A percentile compares a stretch with the other conserved stretches of the same genome.
Conservation (phyloP, 2,113 vertebrate genomes). For the Urocynchramus pylzowi region DNA sequence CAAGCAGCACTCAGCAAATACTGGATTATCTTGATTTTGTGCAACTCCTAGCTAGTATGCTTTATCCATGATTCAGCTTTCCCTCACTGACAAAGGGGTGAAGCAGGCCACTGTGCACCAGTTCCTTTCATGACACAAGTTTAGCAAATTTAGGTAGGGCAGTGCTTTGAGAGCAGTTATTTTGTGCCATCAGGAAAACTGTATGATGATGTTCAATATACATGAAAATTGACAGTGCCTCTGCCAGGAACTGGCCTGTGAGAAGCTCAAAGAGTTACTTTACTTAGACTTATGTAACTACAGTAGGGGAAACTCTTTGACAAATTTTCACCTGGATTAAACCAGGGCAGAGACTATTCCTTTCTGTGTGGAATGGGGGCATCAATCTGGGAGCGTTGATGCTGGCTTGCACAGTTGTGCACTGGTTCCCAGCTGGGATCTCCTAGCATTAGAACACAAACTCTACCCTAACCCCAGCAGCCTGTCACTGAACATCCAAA, state of each 20-base stretch:
- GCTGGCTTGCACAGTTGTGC: neutral
- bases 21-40: neutral
- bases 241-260: neutral
- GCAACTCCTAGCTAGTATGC: neutral
- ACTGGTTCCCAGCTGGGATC: neutral
- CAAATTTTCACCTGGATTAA: neutral
- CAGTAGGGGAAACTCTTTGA: neutral
- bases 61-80: neutral
- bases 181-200: neutral
- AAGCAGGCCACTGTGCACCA: neutral
- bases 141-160: neutral
- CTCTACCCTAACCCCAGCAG: neutral
- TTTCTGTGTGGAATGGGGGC: neutral
- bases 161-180: neutral
- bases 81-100: neutral
- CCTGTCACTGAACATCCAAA: neutral
- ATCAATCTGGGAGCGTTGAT: neutral
- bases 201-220: neutral
- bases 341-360: neutral
- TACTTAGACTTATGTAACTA: neutral
- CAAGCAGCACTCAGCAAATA: neutral
- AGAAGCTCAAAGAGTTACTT: neutral
- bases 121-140: neutral
- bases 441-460: neutral
- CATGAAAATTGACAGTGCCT: fast-evolving